Evolutionary conservation across 2,888 invertebrate genomes (phyloP).

Genomic region (Apocheima hispidaria): DNA sequence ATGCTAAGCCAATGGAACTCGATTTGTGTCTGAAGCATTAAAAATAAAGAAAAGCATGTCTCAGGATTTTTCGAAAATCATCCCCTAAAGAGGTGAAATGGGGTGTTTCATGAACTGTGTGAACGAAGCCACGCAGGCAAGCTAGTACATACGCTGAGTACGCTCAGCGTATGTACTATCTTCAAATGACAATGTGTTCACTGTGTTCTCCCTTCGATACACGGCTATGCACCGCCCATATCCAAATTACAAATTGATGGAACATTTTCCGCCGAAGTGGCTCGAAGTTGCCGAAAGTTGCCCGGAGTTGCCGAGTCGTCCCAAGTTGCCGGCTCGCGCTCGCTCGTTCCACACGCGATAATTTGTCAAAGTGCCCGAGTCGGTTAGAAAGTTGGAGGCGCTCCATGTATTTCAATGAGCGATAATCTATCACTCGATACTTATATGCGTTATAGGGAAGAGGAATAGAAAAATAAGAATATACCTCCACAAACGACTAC

Average conservation of each 20-base stretch:
- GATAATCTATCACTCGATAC: slow-evolving; percentile 20
- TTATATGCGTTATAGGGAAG: not conserved
- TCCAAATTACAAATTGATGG: slow-evolving; percentile 16
- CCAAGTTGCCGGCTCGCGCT: slow-evolving; percentile 15
- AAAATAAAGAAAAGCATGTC: too few species aligned
- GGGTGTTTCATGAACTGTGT: too few species aligned
- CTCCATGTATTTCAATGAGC: slow-evolving; percentile 16
- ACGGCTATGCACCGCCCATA: not conserved
- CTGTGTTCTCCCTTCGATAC: not conserved
- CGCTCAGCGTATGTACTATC: too few species aligned
- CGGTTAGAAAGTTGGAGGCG: slow-evolving; percentile 7
- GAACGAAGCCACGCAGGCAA: too few species aligned
- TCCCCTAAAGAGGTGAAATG: too few species aligned
- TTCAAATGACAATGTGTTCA: not conserved
- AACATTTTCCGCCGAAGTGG: slow-evolving; percentile 4
- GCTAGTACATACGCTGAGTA: too few species aligned
- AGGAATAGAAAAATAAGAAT: too few species aligned
- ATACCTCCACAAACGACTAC: not conserved
- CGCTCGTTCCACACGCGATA: slow-evolving; percentile 18
- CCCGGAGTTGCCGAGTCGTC: not conserved
- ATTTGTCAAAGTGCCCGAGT: slow-evolving; percentile 32
- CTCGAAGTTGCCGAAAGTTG: not conserved
- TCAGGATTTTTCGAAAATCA: too few species aligned
- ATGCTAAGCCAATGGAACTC: too few species aligned
- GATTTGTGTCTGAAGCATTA: too few species aligned